Evolutionary conservation across 2,888 invertebrate genomes (phyloP), one percentile per base, ranked within the genome.

Genomic region (Sarcophaga subvicina): DNA sequence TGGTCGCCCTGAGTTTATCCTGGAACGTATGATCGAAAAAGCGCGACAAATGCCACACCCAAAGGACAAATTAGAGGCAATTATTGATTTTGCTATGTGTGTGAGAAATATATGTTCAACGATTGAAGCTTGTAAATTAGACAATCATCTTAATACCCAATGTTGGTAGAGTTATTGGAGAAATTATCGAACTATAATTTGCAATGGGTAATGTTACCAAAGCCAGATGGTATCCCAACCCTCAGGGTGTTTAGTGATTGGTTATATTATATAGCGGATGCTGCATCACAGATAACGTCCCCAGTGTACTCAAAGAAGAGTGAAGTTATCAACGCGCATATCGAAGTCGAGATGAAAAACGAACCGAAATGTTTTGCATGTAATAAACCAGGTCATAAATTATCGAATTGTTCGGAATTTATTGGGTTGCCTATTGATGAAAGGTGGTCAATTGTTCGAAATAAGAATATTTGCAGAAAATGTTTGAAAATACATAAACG

Each of bases 31-130:
- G 27, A 79, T 86, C 1, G 82, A 79, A 22, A 86, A 79, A 47
- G 66, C 71, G 14, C 66, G 76, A 25, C 72, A 81, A 10, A 49
- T 77, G 62, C 80, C 80, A 47, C 17, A 70, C 4, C 77, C 66
- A 4, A 81, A 69, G n/a, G 81, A 81, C 66, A 82, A 22, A 17
- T 45, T 82, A 25, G 81, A 82, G 5, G 73, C 77, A n/a, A 20
- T 85, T n/a, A 85, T 85, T 47, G 85, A 81, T 59, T 81, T 69
- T 17, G 73, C 81, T 5, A 70, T 76, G 66, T 66, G 76, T 67
- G 85, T 76, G 1, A 45, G 54, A 4, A 85, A 80, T 27, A 85
- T 80, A 25, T 80, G 80, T 62, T 63, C 85, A 5, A 85, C 85
- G 2, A 67, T 83, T 20, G 77, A 77, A 22, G 77, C 77, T 3